Conservation (phyloP, 2,113 vertebrate genomes). For the Hippocampus abdominalis region DNA sequence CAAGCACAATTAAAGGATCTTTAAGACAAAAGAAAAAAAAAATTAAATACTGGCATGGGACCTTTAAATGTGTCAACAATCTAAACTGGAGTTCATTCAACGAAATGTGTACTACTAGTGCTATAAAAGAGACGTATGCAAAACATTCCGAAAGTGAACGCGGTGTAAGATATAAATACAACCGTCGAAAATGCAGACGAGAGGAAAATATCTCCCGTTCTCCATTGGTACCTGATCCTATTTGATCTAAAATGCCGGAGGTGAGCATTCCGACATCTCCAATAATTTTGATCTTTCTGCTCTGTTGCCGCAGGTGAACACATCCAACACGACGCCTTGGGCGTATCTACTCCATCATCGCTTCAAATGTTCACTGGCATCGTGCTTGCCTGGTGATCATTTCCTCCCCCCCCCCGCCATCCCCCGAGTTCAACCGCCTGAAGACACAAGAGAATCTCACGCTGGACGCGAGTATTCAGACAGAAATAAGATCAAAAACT, state of each 20-base stretch:
- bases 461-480: neutral
- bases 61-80: no score
- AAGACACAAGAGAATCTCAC: conserved; percentile 17
- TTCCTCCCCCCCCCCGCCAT: neutral
- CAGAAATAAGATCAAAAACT: neutral
- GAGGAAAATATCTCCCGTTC: neutral
- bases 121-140: neutral
- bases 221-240: neutral
- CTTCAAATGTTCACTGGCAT: conserved; percentile 21
- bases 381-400: conserved; percentile 14
- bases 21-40: no score
- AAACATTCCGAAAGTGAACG: neutral
- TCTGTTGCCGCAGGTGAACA: conserved; percentile 34
- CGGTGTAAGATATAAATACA: neutral
- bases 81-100: neutral
- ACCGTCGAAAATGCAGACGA: neutral
- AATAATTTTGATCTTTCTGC: conserved; percentile 14
- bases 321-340: conserved; percentile 28
- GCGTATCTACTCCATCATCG: conserved; percentile 16
- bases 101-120: neutral
- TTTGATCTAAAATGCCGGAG: conserved; percentile 15
- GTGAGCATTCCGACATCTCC: neutral
- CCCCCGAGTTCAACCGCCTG: conserved; percentile 16
- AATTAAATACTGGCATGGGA: no score
- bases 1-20: no score